Percentiles rank a stretch among this genome's conserved stretches.
Conservation (phyloP, 2,888 invertebrate genomes). For the Charanyca ferruginea region DNA sequence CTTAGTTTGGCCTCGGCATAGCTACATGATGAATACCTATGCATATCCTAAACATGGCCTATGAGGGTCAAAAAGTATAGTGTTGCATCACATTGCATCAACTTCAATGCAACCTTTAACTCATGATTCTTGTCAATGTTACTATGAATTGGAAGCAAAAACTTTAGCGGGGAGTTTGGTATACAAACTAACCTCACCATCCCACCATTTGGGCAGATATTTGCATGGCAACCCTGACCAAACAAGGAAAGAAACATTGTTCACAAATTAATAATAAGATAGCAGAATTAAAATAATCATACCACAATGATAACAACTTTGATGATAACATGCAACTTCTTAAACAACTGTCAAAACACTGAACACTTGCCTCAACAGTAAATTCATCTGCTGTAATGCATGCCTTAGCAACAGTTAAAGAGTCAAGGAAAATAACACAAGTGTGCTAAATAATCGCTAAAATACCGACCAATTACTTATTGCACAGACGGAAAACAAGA, state of each 20-base stretch:
- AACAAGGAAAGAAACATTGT: constrained; percentile 25
- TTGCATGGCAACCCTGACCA: constrained; percentile 23
- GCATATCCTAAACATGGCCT: no score
- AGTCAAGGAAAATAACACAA: constrained; percentile 45
- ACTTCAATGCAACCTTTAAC: constrained; percentile 1
- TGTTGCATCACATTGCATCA: constrained; percentile 7
- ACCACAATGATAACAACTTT: constrained; percentile 55
- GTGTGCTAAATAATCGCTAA: constrained; percentile 47
- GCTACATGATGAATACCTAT: not conserved
- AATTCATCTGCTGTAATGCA: constrained; percentile 34
- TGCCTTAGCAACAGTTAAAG: constrained; percentile 62
- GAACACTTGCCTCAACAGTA: constrained; percentile 18
- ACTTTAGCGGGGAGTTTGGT: not conserved
- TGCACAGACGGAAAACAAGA: constrained; percentile 46
- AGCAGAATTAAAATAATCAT: constrained; percentile 59
- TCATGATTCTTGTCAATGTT: not conserved
- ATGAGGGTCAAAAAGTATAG: not conserved
- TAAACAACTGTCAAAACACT: constrained; percentile 53
- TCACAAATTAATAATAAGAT: constrained; percentile 40
- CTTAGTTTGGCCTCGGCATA: not conserved
- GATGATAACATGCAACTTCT: constrained; percentile 50
- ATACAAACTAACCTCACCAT: constrained; percentile 28
- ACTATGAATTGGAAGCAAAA: not conserved
- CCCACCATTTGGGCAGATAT: constrained; percentile 1
- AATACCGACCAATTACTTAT: constrained; percentile 38